A percentile compares a stretch with the other conserved stretches of the same genome.
These are phyloP conservation scores for Discoglossus pictus DNA, from an alignment of 2,797 vertebrate genomes.

Conservation along the genomic window DNA sequence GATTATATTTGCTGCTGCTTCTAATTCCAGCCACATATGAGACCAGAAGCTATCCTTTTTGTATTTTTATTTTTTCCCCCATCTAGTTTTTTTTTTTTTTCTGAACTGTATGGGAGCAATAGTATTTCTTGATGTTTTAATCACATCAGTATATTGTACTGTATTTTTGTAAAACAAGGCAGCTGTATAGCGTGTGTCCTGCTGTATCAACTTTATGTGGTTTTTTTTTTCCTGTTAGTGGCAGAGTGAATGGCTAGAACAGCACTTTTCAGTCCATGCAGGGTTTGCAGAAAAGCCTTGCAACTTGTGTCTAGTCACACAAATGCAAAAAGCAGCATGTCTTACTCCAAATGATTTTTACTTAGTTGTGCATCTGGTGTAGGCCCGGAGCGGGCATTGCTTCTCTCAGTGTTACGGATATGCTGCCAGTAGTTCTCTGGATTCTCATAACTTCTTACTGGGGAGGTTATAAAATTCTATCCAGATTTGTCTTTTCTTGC, in stretches of 20 bases:
- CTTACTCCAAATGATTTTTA: slow-evolving; percentile 68
- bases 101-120: slow-evolving; percentile 90
- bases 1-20: slow-evolving; percentile 25
- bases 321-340: slow-evolving; percentile 69
- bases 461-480: slow-evolving; percentile 62
- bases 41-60: slow-evolving; percentile 60
- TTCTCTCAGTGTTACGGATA: slow-evolving; percentile 58
- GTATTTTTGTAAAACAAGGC: slow-evolving; percentile 92
- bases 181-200: slow-evolving; percentile 95
- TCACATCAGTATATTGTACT: slow-evolving; percentile 89
- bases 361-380: slow-evolving; percentile 58
- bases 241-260: slow-evolving; percentile 60
- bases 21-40: slow-evolving; percentile 52
- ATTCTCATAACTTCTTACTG: slow-evolving; percentile 64
- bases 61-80: slow-evolving; percentile 66
- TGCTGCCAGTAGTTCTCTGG: slow-evolving; percentile 61
- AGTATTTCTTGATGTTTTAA: slow-evolving; percentile 85
- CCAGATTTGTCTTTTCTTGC: slow-evolving; percentile 66
- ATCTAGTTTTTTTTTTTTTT: slow-evolving; percentile 78
- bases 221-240: slow-evolving; percentile 61
- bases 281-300: slow-evolving; percentile 56
- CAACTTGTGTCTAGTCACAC: slow-evolving; percentile 60
- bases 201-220: slow-evolving; percentile 78
- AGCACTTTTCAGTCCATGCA: slow-evolving; percentile 52
- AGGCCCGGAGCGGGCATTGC: slow-evolving; percentile 60